A percentile compares a stretch with the other conserved stretches of the same genome.
phyloP scores from a whole-genome alignment of 2,888 invertebrate genomes.

The Agapetus fuscipes region DNA sequence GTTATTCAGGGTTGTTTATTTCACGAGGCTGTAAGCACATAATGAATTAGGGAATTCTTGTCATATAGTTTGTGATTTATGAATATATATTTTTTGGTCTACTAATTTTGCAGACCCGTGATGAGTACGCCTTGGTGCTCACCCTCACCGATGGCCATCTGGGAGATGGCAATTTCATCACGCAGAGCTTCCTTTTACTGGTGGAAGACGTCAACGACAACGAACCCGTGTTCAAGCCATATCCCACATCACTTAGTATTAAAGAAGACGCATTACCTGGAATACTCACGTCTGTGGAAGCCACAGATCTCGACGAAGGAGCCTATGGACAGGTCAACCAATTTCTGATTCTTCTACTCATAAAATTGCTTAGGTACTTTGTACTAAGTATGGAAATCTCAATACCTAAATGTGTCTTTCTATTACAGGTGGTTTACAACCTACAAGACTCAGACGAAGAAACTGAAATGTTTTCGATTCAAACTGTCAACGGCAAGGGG shows the following conservation, averaged over 20 bases:
- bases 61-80: too few relatives aligned
- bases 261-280: constrained; percentile 71
- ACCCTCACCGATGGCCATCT: constrained; percentile 82
- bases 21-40: too few relatives aligned
- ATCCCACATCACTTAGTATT: constrained; percentile 71
- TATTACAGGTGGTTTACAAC: constrained; percentile 63
- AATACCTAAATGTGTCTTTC: not conserved
- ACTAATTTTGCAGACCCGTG: constrained; percentile 55
- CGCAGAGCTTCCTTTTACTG: constrained; percentile 77
- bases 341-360: too few relatives aligned
- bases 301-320: constrained; percentile 83
- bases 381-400: not conserved
- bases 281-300: constrained; percentile 70
- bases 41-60: too few relatives aligned
- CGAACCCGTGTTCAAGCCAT: constrained; percentile 77
- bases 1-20: too few relatives aligned
- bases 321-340: constrained; percentile 77
- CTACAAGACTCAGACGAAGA: constrained; percentile 75
- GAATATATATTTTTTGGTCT: too few relatives aligned
- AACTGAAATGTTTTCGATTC: constrained; percentile 65
- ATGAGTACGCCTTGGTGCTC: constrained; percentile 81
- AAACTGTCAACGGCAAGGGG: constrained; percentile 78
- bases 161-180: constrained; percentile 79
- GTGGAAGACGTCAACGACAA: constrained; percentile 92
- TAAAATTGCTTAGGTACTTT: too few relatives aligned